Evolutionary conservation across 2,113 vertebrate genomes (phyloP), one percentile per base, ranked within the genome.

Genomic region (Mionectes macconnelli): DNA sequence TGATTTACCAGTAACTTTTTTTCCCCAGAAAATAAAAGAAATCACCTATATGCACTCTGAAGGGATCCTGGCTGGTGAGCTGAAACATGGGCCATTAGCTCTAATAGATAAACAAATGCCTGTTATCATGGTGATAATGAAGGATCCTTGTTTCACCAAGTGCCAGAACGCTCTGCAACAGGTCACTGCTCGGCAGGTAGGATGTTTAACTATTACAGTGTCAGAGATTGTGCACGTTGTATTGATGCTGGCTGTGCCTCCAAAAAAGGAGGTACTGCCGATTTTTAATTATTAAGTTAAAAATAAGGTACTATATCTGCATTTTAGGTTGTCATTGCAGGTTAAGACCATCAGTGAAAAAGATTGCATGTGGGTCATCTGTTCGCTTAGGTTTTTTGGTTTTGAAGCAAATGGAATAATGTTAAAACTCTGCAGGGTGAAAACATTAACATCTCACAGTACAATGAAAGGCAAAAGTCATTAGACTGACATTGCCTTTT

Each of bases 21-120:
- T 50, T 50, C 8, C 4, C 24, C 49, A 99, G 99, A 99, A 99
- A 99, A 99, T 99, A 87, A 99, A 99, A 96, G 99, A 99, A 97
- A 99, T 99, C 95, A 99, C 99, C 6, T 99, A 99, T 90, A 99
- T 99, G 99, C 99, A 99, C 93, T 99, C 99, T 0, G 99, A 99
- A 97, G 99, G 99, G 47, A 99, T 99, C 97, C 89, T 99, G 96
- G 99, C 99, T 8, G 99, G 99, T 35, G 99, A 99, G 95, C 97
- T 99, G 96, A 99, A 99, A 94, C 99, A 99, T 0, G 99, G 99
- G 10, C 99, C 99, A 0, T 94, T 99, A 96, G 99, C 99, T 0
- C 98, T 99, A 9, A 87, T 99, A 35, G 99, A 99, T 97, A 98
- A 99, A 95, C 96, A 99, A 90, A 99, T 99, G 99, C 99, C 99